These are phyloP conservation scores for Aromia moschata DNA, from an alignment of 2,888 invertebrate species.

Conservation along the genomic window DNA sequence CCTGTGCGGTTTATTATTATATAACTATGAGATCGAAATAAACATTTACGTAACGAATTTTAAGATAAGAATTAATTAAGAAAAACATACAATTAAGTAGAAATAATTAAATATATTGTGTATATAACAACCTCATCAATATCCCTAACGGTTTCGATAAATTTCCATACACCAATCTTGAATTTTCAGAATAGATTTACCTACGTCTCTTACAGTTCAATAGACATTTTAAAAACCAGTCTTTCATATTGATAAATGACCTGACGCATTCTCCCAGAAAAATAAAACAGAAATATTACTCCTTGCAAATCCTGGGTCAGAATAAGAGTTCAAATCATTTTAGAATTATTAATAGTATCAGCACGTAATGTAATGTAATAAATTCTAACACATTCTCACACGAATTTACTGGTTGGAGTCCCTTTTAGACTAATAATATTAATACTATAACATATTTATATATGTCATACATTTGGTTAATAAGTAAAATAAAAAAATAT, in stretches of 20 bases:
- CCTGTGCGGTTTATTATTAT: background rate
- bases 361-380: no score
- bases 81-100: background rate
- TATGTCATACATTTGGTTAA: no score
- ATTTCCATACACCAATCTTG: slow-evolving; percentile 7
- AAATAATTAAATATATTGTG: background rate
- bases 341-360: no score
- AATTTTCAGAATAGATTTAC: background rate
- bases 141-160: background rate
- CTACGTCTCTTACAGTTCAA: slow-evolving; percentile 12
- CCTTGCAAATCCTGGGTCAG: no score
- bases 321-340: no score
- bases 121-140: background rate
- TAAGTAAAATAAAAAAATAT: no score
- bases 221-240: slow-evolving; percentile 13
- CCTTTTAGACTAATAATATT: no score
- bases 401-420: no score
- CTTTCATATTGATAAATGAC: slow-evolving; percentile 24
- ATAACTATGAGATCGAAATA: background rate
- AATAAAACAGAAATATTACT: slow-evolving; percentile 16
- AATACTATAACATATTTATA: no score
- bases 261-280: no score
- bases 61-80: background rate
- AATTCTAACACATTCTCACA: no score
- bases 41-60: background rate